phyloP scores from a whole-genome alignment of 2,113 vertebrate genomes.

The Campylorhamphus procurvoides region DNA sequence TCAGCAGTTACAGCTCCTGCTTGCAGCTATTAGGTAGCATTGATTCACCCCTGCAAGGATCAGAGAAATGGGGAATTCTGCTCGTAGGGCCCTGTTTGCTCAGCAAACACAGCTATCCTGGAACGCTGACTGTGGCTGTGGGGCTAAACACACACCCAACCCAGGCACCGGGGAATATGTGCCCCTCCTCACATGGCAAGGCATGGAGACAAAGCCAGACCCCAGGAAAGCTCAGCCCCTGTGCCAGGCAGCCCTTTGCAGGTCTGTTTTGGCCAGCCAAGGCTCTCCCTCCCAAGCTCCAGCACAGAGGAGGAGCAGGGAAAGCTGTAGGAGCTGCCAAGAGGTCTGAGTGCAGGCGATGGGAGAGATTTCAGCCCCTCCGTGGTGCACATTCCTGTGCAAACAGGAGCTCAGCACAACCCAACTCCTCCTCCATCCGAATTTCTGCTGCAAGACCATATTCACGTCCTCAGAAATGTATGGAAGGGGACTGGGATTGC shows the following conservation, averaged over 20 bases:
- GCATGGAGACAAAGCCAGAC: neutral
- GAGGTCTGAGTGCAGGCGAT: fast-evolving
- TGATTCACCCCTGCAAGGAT: neutral
- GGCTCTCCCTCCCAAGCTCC: neutral
- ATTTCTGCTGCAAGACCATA: neutral
- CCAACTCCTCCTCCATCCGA: fast-evolving
- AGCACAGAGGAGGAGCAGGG: neutral
- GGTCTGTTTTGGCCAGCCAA: fast-evolving
- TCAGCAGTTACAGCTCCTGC: neutral
- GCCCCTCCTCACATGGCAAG: neutral
- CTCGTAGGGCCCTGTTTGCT: neutral
- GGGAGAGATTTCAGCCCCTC: neutral
- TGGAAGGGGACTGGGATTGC: neutral
- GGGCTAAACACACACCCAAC: neutral
- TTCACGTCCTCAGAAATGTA: fast-evolving
- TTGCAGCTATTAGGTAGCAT: neutral
- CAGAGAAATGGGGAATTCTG: neutral
- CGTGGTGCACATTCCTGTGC: neutral
- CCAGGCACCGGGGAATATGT: neutral
- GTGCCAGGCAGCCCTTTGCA: neutral
- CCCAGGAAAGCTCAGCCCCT: neutral
- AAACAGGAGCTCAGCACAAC: neutral
- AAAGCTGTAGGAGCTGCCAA: neutral
- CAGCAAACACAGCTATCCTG: neutral
- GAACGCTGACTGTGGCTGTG: fast-evolving